Conservation (phyloP, 1,140 invertebrate species). For the Hylyphantes graminicola region DNA sequence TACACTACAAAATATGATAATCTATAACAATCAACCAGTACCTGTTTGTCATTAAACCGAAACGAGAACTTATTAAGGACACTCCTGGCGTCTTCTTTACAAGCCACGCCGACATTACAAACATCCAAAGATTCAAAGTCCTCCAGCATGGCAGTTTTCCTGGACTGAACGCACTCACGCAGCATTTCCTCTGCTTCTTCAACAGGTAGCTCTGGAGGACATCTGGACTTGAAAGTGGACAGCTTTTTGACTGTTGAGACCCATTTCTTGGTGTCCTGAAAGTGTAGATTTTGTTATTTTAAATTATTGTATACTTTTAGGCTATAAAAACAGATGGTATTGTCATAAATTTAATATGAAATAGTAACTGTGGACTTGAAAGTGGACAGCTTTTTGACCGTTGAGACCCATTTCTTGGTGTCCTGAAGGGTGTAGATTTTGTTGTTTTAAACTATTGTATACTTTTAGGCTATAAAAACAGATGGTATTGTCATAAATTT, state of each 20-base stretch:
- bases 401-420: conserved; percentile 39
- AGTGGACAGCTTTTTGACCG: too few relatives aligned
- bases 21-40: neutral
- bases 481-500: too few relatives aligned
- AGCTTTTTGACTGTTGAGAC: conserved; percentile 37
- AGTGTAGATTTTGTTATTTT: neutral
- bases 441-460: too few relatives aligned
- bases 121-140: conserved; percentile 48
- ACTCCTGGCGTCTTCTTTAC: conserved; percentile 41
- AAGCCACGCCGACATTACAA: conserved; percentile 49
- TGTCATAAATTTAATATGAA: too few relatives aligned
- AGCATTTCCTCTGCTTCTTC: conserved; percentile 46
- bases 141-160: conserved; percentile 38
- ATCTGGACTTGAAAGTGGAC: conserved; percentile 33
- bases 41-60: conserved; percentile 47
- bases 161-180: conserved; percentile 23
- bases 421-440: conserved; percentile 15
- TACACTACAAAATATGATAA: too few relatives aligned
- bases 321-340: too few relatives aligned
- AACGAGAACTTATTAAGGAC: conserved; percentile 43
- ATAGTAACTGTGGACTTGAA: too few relatives aligned
- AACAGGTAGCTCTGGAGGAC: conserved; percentile 27
- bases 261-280: conserved; percentile 45
- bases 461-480: too few relatives aligned
- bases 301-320: too few relatives aligned